Evolutionary conservation across 2,113 vertebrate species (phyloP).

Genomic region (Syngnathus typhle): DNA sequence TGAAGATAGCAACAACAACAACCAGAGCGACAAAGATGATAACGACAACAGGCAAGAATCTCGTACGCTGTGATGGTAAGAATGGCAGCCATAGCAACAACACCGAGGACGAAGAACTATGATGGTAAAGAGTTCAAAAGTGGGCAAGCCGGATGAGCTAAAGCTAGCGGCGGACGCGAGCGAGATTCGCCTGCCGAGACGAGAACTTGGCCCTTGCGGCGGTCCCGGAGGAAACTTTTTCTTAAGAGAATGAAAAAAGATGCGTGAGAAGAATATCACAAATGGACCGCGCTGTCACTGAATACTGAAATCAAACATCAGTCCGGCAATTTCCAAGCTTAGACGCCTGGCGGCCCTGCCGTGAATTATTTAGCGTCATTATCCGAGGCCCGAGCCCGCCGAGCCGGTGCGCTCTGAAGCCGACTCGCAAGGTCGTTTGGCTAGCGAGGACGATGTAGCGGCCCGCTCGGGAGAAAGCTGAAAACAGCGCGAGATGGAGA

Average conservation of each 20-base stretch:
- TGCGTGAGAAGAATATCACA: background rate
- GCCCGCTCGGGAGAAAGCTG: constrained; percentile 7
- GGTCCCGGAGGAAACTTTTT: background rate
- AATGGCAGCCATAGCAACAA: no score
- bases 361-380: constrained; percentile 48
- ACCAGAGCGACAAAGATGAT: no score
- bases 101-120: no score
- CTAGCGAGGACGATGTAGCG: background rate
- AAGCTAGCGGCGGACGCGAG: background rate
- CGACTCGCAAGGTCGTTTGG: constrained; percentile 35
- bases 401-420: constrained; percentile 23
- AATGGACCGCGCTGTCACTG: background rate
- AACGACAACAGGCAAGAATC: no score
- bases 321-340: background rate
- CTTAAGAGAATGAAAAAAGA: background rate
- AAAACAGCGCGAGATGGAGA: constrained; percentile 7
- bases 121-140: background rate
- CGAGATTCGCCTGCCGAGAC: constrained; percentile 14
- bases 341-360: background rate
- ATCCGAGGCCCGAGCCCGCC: constrained; percentile 6
- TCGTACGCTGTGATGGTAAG: no score
- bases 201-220: background rate
- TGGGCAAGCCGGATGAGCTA: background rate
- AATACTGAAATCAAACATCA: background rate
- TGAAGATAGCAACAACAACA: no score